Percentiles rank a stretch among this genome's conserved stretches.
These are phyloP conservation scores for Xiphias gladius DNA, from an alignment of 2,113 vertebrate species.

Conservation along the genomic window DNA sequence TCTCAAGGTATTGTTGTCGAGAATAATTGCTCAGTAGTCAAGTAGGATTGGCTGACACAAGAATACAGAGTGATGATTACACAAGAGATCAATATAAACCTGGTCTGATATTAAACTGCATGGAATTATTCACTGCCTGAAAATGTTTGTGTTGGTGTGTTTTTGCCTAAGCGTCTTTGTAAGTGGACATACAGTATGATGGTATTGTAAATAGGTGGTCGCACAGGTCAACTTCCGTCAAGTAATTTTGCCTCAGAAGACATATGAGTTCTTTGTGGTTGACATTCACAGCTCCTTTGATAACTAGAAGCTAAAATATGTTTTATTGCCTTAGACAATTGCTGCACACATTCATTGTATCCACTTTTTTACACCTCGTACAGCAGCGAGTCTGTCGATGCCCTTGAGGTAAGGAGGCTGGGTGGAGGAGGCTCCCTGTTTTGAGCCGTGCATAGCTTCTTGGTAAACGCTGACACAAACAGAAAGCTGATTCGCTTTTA, in stretches of 20 bases:
- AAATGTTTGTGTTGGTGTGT: constrained; percentile 8
- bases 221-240: neutral
- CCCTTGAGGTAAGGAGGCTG: constrained; percentile 66
- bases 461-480: constrained; percentile 77
- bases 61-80: constrained; percentile 50
- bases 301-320: constrained; percentile 7
- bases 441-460: constrained; percentile 56
- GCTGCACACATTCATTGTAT: neutral
- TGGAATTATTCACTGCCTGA: constrained; percentile 28
- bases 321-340: constrained; percentile 24
- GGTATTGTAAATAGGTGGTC: neutral
- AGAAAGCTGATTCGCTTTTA: constrained; percentile 76
- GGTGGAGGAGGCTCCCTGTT: constrained; percentile 62
- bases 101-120: constrained; percentile 26
- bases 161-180: neutral
- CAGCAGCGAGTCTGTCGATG: constrained; percentile 48
- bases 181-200: neutral
- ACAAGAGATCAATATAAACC: constrained; percentile 47
- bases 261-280: neutral
- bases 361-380: constrained; percentile 25
- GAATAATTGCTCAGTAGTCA: constrained; percentile 38
- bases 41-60: constrained; percentile 19
- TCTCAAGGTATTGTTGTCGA: constrained; percentile 34
- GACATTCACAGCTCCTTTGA: neutral
- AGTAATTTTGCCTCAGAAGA: neutral